Percentiles rank a stretch among this genome's conserved stretches.
Conservation (phyloP, 1,140 invertebrate genomes). For the Ceratina japonica region DNA sequence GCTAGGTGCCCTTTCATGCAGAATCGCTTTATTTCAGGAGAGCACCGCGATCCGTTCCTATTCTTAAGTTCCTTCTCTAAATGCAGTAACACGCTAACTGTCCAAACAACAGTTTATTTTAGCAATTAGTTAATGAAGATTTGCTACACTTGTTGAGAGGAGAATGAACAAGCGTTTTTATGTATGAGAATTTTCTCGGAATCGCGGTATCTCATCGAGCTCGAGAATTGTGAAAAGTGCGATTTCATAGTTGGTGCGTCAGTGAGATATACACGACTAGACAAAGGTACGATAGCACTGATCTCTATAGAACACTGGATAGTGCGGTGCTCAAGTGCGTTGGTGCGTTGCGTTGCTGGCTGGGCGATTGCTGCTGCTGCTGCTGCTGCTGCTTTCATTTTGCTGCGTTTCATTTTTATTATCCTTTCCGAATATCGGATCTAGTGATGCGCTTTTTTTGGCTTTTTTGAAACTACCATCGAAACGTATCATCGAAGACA, state of each 20-base stretch:
- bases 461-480: neutral
- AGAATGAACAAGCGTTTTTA: neutral
- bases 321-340: conserved; percentile 66
- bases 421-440: conserved; percentile 32
- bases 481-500: conserved; percentile 26
- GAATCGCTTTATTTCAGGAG: conserved; percentile 45
- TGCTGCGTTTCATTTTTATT: conserved; percentile 45
- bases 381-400: conserved; percentile 50
- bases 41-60: conserved; percentile 49
- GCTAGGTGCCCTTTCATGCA: conserved; percentile 60
- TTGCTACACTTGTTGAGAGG: neutral
- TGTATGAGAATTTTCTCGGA: neutral
- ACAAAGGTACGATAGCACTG: conserved; percentile 49
- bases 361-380: conserved; percentile 55
- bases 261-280: conserved; percentile 57
- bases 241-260: conserved; percentile 49
- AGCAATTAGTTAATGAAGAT: too few species aligned
- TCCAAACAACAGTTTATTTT: too few species aligned
- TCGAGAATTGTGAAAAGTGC: conserved; percentile 49
- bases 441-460: conserved; percentile 50
- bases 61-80: neutral
- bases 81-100: too few species aligned
- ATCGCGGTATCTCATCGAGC: conserved; percentile 31
- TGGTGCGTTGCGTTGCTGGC: conserved; percentile 62
- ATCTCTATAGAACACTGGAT: conserved; percentile 49